Conservation (phyloP, 2,113 vertebrate species). For the Phrynosoma blainvillii region DNA sequence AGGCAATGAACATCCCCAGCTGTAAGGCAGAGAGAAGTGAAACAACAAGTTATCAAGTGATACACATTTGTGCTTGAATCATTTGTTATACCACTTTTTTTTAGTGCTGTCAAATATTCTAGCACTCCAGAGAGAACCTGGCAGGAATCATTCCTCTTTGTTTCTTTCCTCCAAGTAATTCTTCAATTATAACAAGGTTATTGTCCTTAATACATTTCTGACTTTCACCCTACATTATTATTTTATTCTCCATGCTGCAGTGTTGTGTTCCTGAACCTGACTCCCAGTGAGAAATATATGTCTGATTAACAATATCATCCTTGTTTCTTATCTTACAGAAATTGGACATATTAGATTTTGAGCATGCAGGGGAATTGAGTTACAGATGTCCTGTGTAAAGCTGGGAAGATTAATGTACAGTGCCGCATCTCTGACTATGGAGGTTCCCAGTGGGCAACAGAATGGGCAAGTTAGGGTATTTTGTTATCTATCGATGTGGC, state of each 20-base stretch:
- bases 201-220: constrained; percentile 32
- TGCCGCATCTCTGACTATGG: constrained; percentile 38
- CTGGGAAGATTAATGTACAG: constrained; percentile 60
- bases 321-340: constrained; percentile 29
- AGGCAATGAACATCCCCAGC: neutral
- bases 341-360: constrained; percentile 28
- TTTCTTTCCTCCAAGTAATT: constrained; percentile 26
- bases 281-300: constrained; percentile 41
- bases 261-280: constrained; percentile 22
- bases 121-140: constrained; percentile 6
- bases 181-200: constrained; percentile 28
- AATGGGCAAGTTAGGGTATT: constrained; percentile 33
- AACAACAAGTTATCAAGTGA: constrained; percentile 2
- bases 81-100: neutral
- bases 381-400: constrained; percentile 48
- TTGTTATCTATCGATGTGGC: constrained; percentile 39
- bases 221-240: constrained; percentile 18
- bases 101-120: constrained; percentile 29
- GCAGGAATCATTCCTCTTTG: neutral
- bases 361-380: constrained; percentile 36
- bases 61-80: neutral
- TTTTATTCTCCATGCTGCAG: constrained; percentile 41
- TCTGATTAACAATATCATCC: constrained; percentile 45
- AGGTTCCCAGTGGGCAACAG: neutral
- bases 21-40: neutral